phyloP scores from a whole-genome alignment of 1,140 invertebrate species.

The Heliconius hermathena region DNA sequence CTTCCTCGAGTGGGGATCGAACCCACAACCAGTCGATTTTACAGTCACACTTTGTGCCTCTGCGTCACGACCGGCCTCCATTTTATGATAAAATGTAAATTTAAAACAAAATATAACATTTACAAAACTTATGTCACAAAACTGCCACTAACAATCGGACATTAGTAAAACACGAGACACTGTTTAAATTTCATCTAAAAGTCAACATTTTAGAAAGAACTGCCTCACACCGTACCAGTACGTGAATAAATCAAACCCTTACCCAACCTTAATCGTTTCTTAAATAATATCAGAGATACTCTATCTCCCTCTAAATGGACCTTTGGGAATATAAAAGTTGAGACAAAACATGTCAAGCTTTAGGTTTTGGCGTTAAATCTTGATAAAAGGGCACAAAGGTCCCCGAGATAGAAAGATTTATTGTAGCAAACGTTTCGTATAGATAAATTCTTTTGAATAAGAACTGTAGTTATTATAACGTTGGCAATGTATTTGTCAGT shows the following conservation, averaged over 20 bases:
- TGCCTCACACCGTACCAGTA: conserved; percentile 15
- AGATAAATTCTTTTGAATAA: conserved; percentile 56
- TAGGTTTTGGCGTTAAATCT: conserved; percentile 47
- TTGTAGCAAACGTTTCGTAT: conserved; percentile 52
- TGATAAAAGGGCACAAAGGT: conserved; percentile 56
- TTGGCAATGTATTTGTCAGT: conserved; percentile 21
- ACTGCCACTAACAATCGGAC: not conserved
- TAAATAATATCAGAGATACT: conserved; percentile 32
- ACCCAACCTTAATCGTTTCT: conserved; percentile 30
- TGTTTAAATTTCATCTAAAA: conserved; percentile 12
- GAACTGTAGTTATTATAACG: conserved; percentile 27
- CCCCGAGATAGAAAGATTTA: conserved; percentile 59
- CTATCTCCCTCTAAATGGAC: conserved; percentile 38
- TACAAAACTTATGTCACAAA: not conserved
- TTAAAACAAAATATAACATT: not conserved
- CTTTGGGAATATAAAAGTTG: conserved; percentile 39
- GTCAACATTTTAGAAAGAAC: conserved; percentile 18
- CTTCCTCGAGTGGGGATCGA: too few relatives aligned
- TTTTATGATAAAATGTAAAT: too few relatives aligned
- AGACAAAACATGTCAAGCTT: conserved; percentile 41
- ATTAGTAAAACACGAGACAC: not conserved
- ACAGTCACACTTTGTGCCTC: too few relatives aligned
- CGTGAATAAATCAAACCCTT: conserved; percentile 32
- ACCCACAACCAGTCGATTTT: too few relatives aligned
- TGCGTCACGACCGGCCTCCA: too few relatives aligned